Evolutionary conservation across 2,888 invertebrate species (phyloP).

Genomic region (Neoscelio sp.): DNA sequence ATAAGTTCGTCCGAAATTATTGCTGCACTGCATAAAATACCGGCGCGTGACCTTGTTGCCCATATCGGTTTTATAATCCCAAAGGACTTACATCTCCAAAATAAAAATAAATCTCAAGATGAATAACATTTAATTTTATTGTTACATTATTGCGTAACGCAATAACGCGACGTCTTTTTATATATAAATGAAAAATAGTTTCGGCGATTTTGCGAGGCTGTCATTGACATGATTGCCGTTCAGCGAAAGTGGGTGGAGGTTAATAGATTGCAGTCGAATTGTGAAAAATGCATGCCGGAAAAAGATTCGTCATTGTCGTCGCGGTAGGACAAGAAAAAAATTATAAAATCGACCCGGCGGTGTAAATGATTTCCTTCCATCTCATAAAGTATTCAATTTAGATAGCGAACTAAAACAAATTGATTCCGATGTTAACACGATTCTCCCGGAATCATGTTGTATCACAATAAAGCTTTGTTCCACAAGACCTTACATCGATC

Average conservation of each 20-base stretch:
- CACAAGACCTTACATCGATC: slow-evolving; percentile 21
- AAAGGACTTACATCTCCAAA: slow-evolving; percentile 1
- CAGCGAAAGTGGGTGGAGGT: slow-evolving; percentile 56
- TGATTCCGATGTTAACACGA: slow-evolving; percentile 13
- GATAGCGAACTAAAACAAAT: slow-evolving; percentile 27
- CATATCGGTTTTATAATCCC: slow-evolving; percentile 4
- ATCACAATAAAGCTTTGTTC: slow-evolving; percentile 40
- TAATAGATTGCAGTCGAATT: slow-evolving; percentile 46
- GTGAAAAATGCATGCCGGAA: slow-evolving; percentile 32
- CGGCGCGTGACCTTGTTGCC: no score
- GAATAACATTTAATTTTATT: slow-evolving; percentile 34
- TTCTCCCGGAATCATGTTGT: slow-evolving; percentile 17
- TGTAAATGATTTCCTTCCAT: neutral
- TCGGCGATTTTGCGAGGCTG: slow-evolving; percentile 33
- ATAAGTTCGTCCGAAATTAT: no score
- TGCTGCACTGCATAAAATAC: no score
- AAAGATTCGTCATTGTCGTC: neutral
- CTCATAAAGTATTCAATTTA: slow-evolving; percentile 8
- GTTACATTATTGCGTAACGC: slow-evolving; percentile 34
- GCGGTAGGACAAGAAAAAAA: neutral
- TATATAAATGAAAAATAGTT: slow-evolving; percentile 38
- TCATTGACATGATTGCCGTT: slow-evolving; percentile 45
- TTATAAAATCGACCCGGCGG: neutral
- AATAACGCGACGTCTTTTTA: slow-evolving; percentile 39
- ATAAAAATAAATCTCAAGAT: slow-evolving; percentile 30